Evolutionary conservation across 1,140 invertebrate genomes (phyloP).

Genomic region (Ceratosolen fusciceps): DNA sequence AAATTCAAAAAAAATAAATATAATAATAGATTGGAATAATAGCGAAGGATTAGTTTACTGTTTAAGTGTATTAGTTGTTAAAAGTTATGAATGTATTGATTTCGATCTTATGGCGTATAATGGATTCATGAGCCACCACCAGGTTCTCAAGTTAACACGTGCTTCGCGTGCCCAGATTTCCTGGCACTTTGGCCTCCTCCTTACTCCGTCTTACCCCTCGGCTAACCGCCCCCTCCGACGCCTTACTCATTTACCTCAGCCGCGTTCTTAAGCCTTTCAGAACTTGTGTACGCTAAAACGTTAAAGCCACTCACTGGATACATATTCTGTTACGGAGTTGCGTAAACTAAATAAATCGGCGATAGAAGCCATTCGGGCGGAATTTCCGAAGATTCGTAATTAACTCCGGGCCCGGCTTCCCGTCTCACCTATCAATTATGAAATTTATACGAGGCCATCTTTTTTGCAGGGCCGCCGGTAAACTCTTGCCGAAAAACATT

Average conservation of each 20-base stretch:
- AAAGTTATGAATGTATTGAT: background rate
- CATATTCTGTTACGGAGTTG: slow-evolving; percentile 42
- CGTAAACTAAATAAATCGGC: slow-evolving; percentile 60
- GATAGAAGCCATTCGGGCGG: slow-evolving; percentile 52
- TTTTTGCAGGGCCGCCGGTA: too few species aligned
- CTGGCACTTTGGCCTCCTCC: background rate
- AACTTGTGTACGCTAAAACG: slow-evolving; percentile 21
- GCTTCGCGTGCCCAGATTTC: slow-evolving; percentile 9
- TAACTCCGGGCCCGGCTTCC: slow-evolving; percentile 53
- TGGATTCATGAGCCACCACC: background rate
- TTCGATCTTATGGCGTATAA: slow-evolving; percentile 7
- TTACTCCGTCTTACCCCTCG: background rate
- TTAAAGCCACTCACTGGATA: background rate
- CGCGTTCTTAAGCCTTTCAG: background rate
- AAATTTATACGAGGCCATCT: too few species aligned
- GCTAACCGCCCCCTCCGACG: too few species aligned
- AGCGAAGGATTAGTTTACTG: too few species aligned
- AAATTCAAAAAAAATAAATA: too few species aligned
- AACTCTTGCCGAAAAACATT: too few species aligned
- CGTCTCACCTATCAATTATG: slow-evolving; percentile 48
- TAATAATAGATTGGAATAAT: too few species aligned
- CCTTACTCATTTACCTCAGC: background rate
- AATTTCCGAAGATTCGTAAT: slow-evolving; percentile 59
- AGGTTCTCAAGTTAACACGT: slow-evolving; percentile 19
- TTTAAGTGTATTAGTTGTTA: too few species aligned